Base-by-base conservation (phyloP, 2,797 vertebrate genomes). In the Acipenser transmontanus region DNA sequence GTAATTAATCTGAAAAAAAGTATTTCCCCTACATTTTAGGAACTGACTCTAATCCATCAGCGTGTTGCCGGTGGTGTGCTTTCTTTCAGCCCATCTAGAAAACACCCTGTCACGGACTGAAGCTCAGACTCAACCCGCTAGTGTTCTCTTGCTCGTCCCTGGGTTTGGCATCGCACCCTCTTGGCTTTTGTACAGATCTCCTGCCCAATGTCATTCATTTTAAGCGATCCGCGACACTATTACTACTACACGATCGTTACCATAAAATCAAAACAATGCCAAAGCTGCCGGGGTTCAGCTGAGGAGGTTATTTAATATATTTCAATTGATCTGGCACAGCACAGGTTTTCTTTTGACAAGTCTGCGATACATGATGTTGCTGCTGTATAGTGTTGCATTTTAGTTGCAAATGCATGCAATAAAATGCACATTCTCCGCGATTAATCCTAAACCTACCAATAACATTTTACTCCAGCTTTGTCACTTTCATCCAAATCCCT, bases 151-250 rank as follows among this genome's bases (percentile, higher is more conserved):
- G 78, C 64, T 80, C 86, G 82, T 86, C 78, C 79, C 83, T 89
- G 84, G 85, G 82, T 83, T 81, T 82, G 83, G 86, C 85, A 80
- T 74, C 68, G 70, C 80, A 80, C 81, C 82, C 81, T 82, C 80
- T 77, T 76, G 79, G 82, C 82, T 80, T 72, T 82, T 82, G 85
- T 83, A 88, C 79, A 72, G 70, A 81, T 76, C 75, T 83, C 75
- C 68, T 68, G 63, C 65, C 70, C 69, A 75, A 76, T 74, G 66
- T 79, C 80, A 72, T 67, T 76, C 81, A 73, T 73, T 71, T 65
- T 14, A 51, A 61, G 69, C 34, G 71, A 49, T 64, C 67, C 50
- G 34, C 50, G 49, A 62, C 59, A 47, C 62, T 34, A 20, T 64
- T 70, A 74, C 75, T 75, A 74, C 78, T 74, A 69, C 73, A 72